Conservation (phyloP, 2,113 vertebrate genomes). For the Pluvialis apricaria region DNA sequence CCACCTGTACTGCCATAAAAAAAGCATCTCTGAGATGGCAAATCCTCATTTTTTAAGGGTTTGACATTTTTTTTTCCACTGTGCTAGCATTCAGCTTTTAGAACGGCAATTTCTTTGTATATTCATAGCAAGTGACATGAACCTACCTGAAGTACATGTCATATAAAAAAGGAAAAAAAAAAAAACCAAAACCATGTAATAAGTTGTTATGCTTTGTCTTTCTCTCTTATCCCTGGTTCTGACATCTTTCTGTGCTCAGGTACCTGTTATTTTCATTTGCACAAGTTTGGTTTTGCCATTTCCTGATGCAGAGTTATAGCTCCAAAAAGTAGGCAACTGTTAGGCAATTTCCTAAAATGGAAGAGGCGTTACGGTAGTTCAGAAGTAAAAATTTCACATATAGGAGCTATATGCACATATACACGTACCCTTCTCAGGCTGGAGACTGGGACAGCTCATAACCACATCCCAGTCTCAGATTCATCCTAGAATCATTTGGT, state of each 20-base stretch:
- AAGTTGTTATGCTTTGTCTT: neutral
- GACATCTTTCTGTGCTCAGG: neutral
- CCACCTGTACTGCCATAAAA: neutral
- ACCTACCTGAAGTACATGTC: neutral
- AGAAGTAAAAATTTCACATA: neutral
- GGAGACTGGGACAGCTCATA: neutral
- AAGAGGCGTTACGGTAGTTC: neutral
- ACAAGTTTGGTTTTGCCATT: neutral
- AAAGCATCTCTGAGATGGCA: neutral
- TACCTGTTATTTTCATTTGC: neutral
- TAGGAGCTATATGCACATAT: neutral
- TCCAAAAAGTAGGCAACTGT: neutral
- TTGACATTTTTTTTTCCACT: neutral
- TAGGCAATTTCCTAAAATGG: neutral
- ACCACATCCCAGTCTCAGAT: neutral
- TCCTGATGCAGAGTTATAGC: neutral
- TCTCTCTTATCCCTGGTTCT: neutral
- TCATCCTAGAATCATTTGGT: neutral
- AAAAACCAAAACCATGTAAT: fast-evolving
- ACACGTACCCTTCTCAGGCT: neutral
- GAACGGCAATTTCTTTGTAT: neutral
- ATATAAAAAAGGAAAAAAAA: neutral
- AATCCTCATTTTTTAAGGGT: neutral
- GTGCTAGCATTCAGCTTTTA: neutral
- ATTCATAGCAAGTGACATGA: neutral